Percentiles rank a stretch among this genome's conserved stretches.
Conservation (phyloP, 2,113 vertebrate genomes). For the Todiramphus saurophagus region DNA sequence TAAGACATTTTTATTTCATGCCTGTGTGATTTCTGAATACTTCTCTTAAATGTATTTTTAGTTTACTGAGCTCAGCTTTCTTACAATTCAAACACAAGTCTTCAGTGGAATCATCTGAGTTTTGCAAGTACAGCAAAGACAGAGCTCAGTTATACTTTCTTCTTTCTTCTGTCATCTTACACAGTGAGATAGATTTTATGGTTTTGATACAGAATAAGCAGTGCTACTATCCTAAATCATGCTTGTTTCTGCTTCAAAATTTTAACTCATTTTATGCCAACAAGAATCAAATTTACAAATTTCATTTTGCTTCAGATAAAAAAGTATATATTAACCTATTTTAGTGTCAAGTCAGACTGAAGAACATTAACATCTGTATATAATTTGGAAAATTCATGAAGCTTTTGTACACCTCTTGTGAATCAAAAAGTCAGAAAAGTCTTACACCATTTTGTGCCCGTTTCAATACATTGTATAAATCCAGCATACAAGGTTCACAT, state of each 20-base stretch:
- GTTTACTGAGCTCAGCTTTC: neutral
- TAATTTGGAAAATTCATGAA: neutral
- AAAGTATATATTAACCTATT: neutral
- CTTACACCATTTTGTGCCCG: neutral
- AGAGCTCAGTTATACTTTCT: neutral
- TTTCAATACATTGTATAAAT: neutral
- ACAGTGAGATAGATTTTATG: neutral
- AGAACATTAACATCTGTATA: neutral
- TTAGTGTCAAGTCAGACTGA: neutral
- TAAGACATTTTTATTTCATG: neutral
- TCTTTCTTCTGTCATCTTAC: neutral
- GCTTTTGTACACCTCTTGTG: neutral
- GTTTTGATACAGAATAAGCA: neutral
- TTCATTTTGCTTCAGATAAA: neutral
- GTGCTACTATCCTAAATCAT: neutral
- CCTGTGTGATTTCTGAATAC: neutral
- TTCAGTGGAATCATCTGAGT: neutral
- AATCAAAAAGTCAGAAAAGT: neutral
- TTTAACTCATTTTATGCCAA: neutral
- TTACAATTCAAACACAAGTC: neutral
- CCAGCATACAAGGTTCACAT: neutral
- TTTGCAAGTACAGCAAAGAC: neutral
- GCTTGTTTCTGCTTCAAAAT: neutral
- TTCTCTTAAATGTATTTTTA: neutral
- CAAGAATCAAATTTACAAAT: neutral